phyloP scores from a whole-genome alignment of 2,888 invertebrate species.

The Drosophila mettleri region DNA sequence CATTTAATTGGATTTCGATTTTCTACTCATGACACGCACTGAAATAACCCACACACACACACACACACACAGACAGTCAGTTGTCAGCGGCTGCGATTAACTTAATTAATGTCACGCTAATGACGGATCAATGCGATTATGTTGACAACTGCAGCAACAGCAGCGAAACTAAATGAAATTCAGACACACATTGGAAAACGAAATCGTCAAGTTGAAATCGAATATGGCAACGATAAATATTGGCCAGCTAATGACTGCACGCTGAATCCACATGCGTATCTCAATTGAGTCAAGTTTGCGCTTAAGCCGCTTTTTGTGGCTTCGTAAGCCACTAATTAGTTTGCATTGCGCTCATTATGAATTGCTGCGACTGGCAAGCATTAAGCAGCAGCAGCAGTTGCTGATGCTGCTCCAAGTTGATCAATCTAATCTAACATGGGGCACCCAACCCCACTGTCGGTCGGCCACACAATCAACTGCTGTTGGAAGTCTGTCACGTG shows the following conservation, averaged over 20 bases:
- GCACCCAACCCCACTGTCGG: background rate
- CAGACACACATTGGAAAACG: slow-evolving; percentile 59
- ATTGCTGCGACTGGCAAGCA: slow-evolving; percentile 35
- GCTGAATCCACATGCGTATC: slow-evolving; percentile 11
- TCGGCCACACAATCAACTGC: slow-evolving; percentile 3
- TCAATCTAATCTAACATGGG: slow-evolving; percentile 26
- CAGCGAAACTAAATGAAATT: slow-evolving; percentile 57
- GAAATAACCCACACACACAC: slow-evolving; percentile 25
- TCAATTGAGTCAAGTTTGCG: slow-evolving; percentile 29
- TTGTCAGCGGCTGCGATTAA: slow-evolving; percentile 67
- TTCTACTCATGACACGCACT: slow-evolving; percentile 65
- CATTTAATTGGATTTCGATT: slow-evolving; percentile 77
- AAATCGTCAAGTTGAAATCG: slow-evolving; percentile 56
- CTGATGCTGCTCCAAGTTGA: slow-evolving; percentile 22
- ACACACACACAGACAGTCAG: slow-evolving; percentile 16
- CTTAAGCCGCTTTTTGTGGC: slow-evolving; percentile 30
- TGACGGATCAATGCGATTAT: slow-evolving; percentile 80
- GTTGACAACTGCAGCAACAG: slow-evolving; percentile 62
- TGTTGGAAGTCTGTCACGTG: slow-evolving; percentile 45
- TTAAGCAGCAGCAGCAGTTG: slow-evolving; percentile 3
- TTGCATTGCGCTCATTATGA: slow-evolving; percentile 55
- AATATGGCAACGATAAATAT: slow-evolving; percentile 43
- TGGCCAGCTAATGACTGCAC: slow-evolving; percentile 55
- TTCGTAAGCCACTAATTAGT: slow-evolving; percentile 73
- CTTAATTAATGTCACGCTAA: slow-evolving; percentile 82